Percentiles rank a stretch among this genome's conserved stretches.
These are phyloP conservation scores for Phalacrocorax brasilianus DNA, from an alignment of 2,113 vertebrate species.

Conservation along the genomic window DNA sequence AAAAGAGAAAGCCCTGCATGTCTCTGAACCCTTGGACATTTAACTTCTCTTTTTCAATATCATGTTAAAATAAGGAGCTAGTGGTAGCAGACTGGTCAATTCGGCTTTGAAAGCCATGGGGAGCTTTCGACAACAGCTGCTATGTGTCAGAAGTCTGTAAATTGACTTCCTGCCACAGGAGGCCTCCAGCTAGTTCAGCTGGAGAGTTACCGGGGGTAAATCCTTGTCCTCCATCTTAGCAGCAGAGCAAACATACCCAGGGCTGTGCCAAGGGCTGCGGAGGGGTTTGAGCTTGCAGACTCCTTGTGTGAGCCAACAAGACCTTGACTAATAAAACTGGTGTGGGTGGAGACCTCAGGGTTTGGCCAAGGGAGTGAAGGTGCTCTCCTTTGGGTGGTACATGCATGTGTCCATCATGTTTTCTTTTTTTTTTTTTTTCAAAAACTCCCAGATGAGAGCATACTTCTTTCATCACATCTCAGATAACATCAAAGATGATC, in stretches of 20 bases:
- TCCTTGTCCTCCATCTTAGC: neutral
- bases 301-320: neutral
- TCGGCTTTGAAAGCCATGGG: fast-evolving
- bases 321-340: neutral
- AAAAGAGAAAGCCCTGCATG: neutral
- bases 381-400: neutral
- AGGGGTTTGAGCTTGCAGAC: neutral
- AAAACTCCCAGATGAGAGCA: neutral
- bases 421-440: neutral
- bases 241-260: neutral
- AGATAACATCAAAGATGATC: neutral
- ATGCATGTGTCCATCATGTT: neutral
- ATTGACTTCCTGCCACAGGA: slow-evolving; percentile 13
- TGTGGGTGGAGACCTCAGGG: neutral
- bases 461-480: neutral
- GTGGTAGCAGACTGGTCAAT: neutral
- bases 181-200: neutral
- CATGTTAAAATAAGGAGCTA: neutral
- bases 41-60: neutral
- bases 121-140: slow-evolving; percentile 21
- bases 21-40: neutral
- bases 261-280: neutral
- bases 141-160: slow-evolving; percentile 22
- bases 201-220: neutral
- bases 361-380: neutral